A percentile compares a stretch with the other conserved stretches of the same genome.
phyloP scores from a whole-genome alignment of 2,113 vertebrate species.

The Cyanistes caeruleus region DNA sequence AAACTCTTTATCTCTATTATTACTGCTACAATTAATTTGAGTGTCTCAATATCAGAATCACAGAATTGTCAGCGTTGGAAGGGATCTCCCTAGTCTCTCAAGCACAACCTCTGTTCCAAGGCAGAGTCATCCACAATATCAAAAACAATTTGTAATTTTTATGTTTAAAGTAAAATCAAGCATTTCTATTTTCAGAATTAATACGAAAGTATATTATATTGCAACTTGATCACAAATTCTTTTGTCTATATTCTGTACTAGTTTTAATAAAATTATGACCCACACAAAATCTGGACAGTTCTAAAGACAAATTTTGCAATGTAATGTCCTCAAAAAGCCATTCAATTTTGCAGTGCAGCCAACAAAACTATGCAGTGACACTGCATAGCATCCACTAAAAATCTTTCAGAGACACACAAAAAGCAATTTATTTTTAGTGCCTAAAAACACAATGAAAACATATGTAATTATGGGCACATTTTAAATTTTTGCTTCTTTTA shows the following conservation, averaged over 20 bases:
- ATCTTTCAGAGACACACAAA: neutral
- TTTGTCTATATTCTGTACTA: neutral
- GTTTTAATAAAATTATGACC: neutral
- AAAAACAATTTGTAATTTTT: neutral
- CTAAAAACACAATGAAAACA: constrained; percentile 25
- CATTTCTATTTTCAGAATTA: neutral
- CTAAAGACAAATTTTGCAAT: neutral
- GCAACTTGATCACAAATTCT: neutral
- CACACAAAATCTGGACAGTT: neutral
- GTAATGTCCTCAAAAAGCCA: neutral
- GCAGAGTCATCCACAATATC: neutral
- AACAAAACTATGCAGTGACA: neutral
- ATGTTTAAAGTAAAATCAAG: neutral
- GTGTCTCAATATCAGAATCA: neutral
- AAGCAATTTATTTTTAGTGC: constrained; percentile 10
- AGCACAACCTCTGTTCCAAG: neutral
- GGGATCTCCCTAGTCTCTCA: neutral
- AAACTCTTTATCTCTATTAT: neutral
- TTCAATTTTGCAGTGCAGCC: neutral
- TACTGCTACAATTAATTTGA: neutral
- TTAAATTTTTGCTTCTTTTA: neutral
- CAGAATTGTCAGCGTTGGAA: neutral
- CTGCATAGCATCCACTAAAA: neutral
- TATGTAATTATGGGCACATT: constrained; percentile 14
- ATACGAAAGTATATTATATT: neutral